Base-by-base conservation (phyloP, 2,888 invertebrate species). In the Alloscopus bannaensis region DNA sequence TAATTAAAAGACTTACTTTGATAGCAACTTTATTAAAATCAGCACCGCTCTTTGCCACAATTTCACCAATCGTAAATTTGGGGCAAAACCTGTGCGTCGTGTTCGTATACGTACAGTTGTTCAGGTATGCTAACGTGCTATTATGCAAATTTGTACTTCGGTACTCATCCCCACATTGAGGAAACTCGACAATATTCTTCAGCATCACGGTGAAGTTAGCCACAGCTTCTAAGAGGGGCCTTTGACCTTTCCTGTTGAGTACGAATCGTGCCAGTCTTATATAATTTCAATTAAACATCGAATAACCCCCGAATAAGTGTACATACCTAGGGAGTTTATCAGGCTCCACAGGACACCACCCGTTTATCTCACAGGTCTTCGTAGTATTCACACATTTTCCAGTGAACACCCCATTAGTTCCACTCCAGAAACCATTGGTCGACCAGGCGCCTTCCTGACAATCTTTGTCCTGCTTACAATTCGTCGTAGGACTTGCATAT, bases 261-360 rank as follows among this genome's bases (percentile, higher is more conserved):
- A 2, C 3, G 13, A 50, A 31, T 3, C 3, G 18, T 24, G 31
- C 20, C 18, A 6, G n/a, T n/a, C 18, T 13, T 57, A 3, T 28
- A 28, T 11, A 26, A 57, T 57, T 2, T 6, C 3, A 22, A 3
- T 40, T 62, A n/a, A 6, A 31, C n/a, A n/a, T n/a, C n/a, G n/a
- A 60, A 26, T 28, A 59, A n/a, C n/a, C 16, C 8, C 11, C 26
- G n/a, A 40, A 4, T 62, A 6, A 42, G 18, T n/a, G 13, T 31
- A 11, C 57, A 42, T 28, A 31, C 60, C 59, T 57, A 22, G 75
- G 75, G 13, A 75, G 26, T 1, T 4, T n/a, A 11, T 24, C 29
- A 1, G 85, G 83, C 84, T 90, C 90, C 18, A 88, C 87, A 0
- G 89, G 89, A 86, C 90, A 90, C 90, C 90, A 90, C 6, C 89